A percentile compares a stretch with the other conserved stretches of the same genome.
Conservation (phyloP, 2,113 vertebrate species). For the Seriola dumerili region DNA sequence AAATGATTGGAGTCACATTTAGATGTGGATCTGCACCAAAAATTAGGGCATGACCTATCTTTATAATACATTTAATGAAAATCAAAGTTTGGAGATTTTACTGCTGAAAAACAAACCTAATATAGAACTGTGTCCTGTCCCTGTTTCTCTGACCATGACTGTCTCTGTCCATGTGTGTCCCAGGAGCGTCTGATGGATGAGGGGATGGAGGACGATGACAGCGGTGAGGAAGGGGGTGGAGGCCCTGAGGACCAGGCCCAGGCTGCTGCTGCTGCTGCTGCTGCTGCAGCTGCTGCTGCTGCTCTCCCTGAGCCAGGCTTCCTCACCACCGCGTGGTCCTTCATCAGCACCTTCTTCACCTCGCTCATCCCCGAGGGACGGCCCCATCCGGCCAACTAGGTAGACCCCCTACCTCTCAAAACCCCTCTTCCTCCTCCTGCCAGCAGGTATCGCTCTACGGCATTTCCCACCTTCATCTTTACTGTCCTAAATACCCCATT, state of each 20-base stretch:
- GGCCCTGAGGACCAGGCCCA: slow-evolving; percentile 79
- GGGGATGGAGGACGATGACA: slow-evolving; percentile 88
- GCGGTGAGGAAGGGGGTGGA: slow-evolving; percentile 87
- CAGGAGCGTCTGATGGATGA: slow-evolving; percentile 98
- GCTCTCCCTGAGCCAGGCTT: slow-evolving; percentile 86
- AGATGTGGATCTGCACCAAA: too few species aligned
- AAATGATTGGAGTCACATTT: too few species aligned
- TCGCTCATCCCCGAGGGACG: slow-evolving; percentile 96
- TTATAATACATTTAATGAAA: background rate
- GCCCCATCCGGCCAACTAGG: slow-evolving; percentile 91
- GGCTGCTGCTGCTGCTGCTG: slow-evolving; percentile 39
- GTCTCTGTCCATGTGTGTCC: slow-evolving; percentile 31
- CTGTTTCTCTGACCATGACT: too few species aligned
- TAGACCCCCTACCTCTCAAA: background rate
- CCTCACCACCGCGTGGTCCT: slow-evolving; percentile 94
- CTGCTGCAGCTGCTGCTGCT: slow-evolving; percentile 15
- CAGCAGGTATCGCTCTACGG: slow-evolving; percentile 41
- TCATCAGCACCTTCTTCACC: slow-evolving; percentile 96
- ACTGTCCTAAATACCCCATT: background rate
- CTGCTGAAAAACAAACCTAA: background rate
- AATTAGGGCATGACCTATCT: too few species aligned
- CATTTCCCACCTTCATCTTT: background rate
- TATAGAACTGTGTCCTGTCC: background rate
- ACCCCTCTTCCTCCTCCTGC: background rate
- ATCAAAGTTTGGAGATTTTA: background rate